These are phyloP conservation scores for Drosophila sucinea DNA, from an alignment of 1,140 invertebrate species.

Conservation along the genomic window DNA sequence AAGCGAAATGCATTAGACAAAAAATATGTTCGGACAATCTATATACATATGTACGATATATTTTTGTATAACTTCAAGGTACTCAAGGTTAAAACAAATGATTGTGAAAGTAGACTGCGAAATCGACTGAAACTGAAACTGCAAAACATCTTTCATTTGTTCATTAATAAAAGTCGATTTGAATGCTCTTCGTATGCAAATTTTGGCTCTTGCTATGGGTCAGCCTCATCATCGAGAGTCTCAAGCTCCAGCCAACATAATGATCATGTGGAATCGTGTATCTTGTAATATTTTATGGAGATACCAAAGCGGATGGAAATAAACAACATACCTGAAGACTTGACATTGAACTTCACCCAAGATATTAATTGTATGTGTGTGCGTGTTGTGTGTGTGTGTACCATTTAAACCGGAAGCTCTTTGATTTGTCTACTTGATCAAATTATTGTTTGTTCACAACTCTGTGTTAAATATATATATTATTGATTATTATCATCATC, in stretches of 20 bases:
- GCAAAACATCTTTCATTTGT: slow-evolving; percentile 38
- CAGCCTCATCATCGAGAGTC: slow-evolving; percentile 43
- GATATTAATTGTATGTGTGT: slow-evolving; percentile 20
- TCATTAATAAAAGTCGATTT: slow-evolving; percentile 58
- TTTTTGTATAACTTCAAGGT: slow-evolving; percentile 10
- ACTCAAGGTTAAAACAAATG: slow-evolving; percentile 63
- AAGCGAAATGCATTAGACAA: slow-evolving; percentile 56
- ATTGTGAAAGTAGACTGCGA: slow-evolving; percentile 70
- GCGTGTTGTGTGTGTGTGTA: not conserved
- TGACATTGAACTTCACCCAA: slow-evolving; percentile 69
- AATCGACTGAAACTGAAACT: slow-evolving; percentile 47
- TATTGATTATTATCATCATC: slow-evolving; percentile 3
- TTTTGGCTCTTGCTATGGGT: slow-evolving; percentile 41
- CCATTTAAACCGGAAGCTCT: slow-evolving; percentile 60
- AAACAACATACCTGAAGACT: not conserved
- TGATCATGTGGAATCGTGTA: slow-evolving; percentile 45
- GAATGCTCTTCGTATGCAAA: slow-evolving; percentile 65
- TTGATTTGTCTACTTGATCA: slow-evolving; percentile 36
- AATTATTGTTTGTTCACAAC: slow-evolving; percentile 57
- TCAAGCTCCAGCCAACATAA: slow-evolving; percentile 25
- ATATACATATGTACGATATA: slow-evolving; percentile 24
- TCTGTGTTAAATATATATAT: slow-evolving; percentile 48
- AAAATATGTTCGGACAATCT: slow-evolving; percentile 38
- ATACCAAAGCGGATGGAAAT: slow-evolving; percentile 14
- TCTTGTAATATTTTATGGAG: slow-evolving; percentile 22